Base-by-base conservation (phyloP, 1,140 invertebrate species). In the Mya arenaria region DNA sequence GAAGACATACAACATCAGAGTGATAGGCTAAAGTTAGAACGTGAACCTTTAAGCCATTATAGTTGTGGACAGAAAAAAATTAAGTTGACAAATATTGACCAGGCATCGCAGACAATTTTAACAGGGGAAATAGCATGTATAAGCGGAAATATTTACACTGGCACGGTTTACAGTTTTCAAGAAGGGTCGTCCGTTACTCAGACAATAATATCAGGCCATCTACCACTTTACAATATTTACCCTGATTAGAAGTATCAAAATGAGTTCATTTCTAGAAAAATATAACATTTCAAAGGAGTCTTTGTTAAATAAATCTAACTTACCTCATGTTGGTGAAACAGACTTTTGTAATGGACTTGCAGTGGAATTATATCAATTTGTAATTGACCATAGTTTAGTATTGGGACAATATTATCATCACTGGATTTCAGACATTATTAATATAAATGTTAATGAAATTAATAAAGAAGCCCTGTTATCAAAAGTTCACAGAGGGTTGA, bases 391-490 rank as follows among this genome's bases (percentile, higher is more conserved):
- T 48, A 48, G 19, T 48, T 10, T 48, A 10, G 19, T 19, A 13
- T 10, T 48, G 10, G 19, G 19, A 48, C 10, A 13, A 13, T 13
- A 48, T 48, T 10, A 13, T 48, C 19, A 19, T 48, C 10, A 48
- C 10, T 48, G 41, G 41, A 19, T 68, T 23, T 37, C 32, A n/a
- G 13, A 13, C 2, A 36, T 68, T 36, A 34, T 23, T 23, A 36
- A 25, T 36, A 37, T 41, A 5, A 68, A 17, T 23, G n/a, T 4
- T 39, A 39, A 36, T n/a, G 25, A 68, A 37, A 68, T 68, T 25
- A 79, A 79, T 60, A 25, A 1, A 25, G 36, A 56, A 68, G 63
- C 77, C 1, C 41, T 39, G n/a, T 37, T 79, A 37, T 36, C 44
- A 5, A 79, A 68, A 69, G 39, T 79, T 36, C 48, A 69, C 37